phyloP scores from a whole-genome alignment of 1,140 invertebrate genomes.

The Macrobrachium nipponense region DNA sequence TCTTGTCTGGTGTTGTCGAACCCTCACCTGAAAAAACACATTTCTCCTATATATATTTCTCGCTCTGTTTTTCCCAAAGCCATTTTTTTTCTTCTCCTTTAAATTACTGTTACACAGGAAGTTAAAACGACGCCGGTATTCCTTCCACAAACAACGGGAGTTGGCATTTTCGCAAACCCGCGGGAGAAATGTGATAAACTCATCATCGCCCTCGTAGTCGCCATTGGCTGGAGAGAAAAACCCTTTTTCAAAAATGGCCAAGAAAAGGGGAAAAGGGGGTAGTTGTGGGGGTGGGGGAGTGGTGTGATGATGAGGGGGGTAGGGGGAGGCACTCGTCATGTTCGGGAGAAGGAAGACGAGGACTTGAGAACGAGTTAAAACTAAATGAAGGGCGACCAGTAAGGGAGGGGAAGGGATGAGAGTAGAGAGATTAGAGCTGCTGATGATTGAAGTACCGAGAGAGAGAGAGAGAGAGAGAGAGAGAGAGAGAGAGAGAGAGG shows the following conservation, averaged over 20 bases:
- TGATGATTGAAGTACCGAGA: neutral
- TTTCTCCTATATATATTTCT: neutral
- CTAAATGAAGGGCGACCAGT: neutral
- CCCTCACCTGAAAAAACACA: slow-evolving; percentile 2
- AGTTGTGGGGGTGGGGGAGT: no score
- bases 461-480: neutral
- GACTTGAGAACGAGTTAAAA: neutral
- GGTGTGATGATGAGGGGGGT: neutral
- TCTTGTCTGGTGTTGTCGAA: neutral
- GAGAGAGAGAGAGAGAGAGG: neutral
- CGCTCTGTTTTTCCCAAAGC: neutral
- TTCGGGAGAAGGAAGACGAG: neutral
- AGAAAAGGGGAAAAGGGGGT: neutral
- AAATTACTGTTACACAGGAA: no score
- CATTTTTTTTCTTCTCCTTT: neutral
- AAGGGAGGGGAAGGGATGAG: neutral
- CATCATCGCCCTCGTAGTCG: no score
- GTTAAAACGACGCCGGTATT: no score
- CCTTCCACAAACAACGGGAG: no score
- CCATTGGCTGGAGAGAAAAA: no score
- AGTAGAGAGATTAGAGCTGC: neutral
- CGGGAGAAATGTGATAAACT: no score
- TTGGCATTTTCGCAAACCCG: no score
- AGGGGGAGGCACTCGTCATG: neutral
- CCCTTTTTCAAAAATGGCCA: no score